These are phyloP conservation scores for Hippocampus kuda DNA, from an alignment of 2,797 vertebrate species.

Conservation along the genomic window DNA sequence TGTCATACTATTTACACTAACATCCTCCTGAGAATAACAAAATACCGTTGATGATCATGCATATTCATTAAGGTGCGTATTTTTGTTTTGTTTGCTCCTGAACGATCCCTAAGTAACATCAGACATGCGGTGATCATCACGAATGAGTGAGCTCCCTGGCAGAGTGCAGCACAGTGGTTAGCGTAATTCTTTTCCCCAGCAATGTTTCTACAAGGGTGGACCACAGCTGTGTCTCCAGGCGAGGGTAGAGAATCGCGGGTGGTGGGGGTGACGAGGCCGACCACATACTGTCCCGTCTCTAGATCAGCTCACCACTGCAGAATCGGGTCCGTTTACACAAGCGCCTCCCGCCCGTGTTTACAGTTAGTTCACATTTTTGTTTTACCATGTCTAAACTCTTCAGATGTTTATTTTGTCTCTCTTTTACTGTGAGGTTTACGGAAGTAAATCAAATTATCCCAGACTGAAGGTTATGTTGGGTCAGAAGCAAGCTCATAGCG, in stretches of 20 bases:
- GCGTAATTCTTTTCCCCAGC: conserved; percentile 16
- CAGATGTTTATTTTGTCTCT: conserved; percentile 54
- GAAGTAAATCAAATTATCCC: conserved; percentile 35
- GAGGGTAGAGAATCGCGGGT: not conserved
- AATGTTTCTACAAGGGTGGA: conserved; percentile 40
- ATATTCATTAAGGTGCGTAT: not conserved
- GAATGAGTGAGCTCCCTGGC: conserved; percentile 31
- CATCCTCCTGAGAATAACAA: too few relatives aligned
- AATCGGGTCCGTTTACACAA: conserved; percentile 57
- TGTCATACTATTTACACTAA: not conserved
- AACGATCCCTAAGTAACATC: conserved; percentile 30
- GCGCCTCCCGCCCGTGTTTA: conserved; percentile 57
- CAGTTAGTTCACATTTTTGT: conserved; percentile 57
- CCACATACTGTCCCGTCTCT: conserved; percentile 48
- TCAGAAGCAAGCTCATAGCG: conserved; percentile 8
- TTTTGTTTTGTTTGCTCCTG: not conserved
- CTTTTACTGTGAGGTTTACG: conserved; percentile 51
- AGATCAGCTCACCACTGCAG: conserved; percentile 38
- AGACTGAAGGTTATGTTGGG: conserved; percentile 17
- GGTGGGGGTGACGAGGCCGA: conserved; percentile 40
- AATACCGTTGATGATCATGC: not conserved
- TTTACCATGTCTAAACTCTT: conserved; percentile 52
- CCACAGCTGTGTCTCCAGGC: conserved; percentile 50
- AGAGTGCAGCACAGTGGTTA: conserved; percentile 14
- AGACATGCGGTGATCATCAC: conserved; percentile 48